Base-by-base conservation (phyloP, 1,140 invertebrate genomes). In the Cotesia chilonis region DNA sequence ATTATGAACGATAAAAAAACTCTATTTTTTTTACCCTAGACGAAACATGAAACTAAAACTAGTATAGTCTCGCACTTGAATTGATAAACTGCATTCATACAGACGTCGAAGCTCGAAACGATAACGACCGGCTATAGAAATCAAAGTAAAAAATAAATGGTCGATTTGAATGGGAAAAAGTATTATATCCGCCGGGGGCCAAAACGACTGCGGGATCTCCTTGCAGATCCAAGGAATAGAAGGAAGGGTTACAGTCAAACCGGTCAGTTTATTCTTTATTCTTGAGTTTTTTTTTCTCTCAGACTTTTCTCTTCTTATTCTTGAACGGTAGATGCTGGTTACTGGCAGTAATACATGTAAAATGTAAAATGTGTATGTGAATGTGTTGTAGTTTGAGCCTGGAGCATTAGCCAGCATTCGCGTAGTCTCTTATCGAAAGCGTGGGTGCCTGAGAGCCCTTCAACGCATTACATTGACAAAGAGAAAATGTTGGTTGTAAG, bases 401-500 rank as follows among this genome's bases (percentile, higher is more conserved):
- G 12, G 12, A 51, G 59, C 59, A 61, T 61, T 61, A 61, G 59
- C 63, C 47, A 14, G 14, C 63, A 65, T 65, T 65, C 38, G 63
- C 63, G 63, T 65, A 65, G 37, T 12, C 47, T 51, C n/a, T 47
- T 37, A 20, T 65, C 14, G 14, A 65, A 41, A 65, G 63, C 41
- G 63, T 65, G 41, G 63, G 63, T 65, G 63, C 41, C 38, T 65
- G 63, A 65, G 63, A 51, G 60, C 60, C 60, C 60, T 63, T 63
- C 60, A 63, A 63, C 60, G 35, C 37, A 47, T 10, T 41, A 14
- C 14, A 28, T 59, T 17, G 20, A 59, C 57, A 59, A 59, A 28
- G 57, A 59, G 57, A 59, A 59, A 59, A 59, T 59, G 7, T 59
- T 20, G 57, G 20, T 9, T 10, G 6, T 47, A 47, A 6, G 5